These are phyloP conservation scores for Ptyas mucosa DNA, from an alignment of 2,113 vertebrate genomes.

Conservation along the genomic window DNA sequence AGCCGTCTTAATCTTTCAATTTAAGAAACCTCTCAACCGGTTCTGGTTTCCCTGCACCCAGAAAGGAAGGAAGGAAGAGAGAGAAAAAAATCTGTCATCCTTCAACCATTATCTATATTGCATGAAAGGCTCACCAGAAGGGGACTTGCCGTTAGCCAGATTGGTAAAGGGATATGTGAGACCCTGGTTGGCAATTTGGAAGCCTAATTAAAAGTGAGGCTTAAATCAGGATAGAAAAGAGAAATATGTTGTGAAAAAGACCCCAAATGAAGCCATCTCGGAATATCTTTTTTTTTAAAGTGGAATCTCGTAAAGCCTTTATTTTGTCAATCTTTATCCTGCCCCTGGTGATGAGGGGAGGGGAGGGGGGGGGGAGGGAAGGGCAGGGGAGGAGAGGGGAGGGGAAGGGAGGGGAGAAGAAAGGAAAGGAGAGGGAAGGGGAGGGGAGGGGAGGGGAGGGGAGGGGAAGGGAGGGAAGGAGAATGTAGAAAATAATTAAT, in stretches of 20 bases:
- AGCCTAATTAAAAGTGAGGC: neutral
- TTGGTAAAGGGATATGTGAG: neutral
- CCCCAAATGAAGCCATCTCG: neutral
- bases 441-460: no score
- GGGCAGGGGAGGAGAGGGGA: no score
- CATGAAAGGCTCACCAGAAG: neutral
- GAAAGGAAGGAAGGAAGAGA: neutral
- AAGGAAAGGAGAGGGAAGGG: no score
- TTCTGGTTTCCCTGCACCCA: neutral
- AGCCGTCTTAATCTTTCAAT: neutral
- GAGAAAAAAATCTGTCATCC: neutral
- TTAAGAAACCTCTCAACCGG: neutral
- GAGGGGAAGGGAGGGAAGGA: rapidly evolving
- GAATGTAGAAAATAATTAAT: no score
- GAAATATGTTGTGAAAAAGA: neutral
- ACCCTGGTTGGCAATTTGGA: neutral
- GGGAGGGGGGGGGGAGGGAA: neutral
- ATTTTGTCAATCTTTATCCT: neutral
- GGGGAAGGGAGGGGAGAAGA: rapidly evolving
- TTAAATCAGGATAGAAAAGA: neutral
- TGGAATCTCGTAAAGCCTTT: neutral
- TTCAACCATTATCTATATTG: neutral
- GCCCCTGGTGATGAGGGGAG: neutral
- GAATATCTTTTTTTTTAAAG: neutral
- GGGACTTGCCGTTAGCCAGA: neutral